These are phyloP conservation scores for Mimachlamys varia DNA, from an alignment of 2,888 invertebrate species.

Conservation along the genomic window DNA sequence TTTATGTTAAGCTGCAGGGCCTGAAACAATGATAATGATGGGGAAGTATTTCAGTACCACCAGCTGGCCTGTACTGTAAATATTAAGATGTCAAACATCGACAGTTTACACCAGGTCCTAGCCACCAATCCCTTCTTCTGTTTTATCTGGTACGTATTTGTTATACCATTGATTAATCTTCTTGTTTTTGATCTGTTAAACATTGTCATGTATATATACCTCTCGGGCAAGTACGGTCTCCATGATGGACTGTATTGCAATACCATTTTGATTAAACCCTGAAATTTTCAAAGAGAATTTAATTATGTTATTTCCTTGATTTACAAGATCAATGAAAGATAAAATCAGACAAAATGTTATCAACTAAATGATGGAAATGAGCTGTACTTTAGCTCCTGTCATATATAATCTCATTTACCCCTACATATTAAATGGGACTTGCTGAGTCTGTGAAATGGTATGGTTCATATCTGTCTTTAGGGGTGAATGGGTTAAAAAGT, in stretches of 20 bases:
- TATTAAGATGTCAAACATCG: not conserved
- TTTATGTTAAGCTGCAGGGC: not conserved
- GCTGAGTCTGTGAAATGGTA: too few species aligned
- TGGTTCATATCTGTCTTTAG: too few species aligned
- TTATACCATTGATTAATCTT: constrained; percentile 3
- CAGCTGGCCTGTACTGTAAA: constrained; percentile 12
- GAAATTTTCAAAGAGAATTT: too few species aligned
- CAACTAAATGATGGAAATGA: too few species aligned
- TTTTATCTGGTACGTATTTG: not conserved
- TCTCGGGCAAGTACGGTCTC: not conserved
- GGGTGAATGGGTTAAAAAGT: too few species aligned
- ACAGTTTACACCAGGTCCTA: not conserved
- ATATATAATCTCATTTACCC: too few species aligned
- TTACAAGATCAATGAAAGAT: too few species aligned
- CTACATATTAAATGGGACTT: too few species aligned
- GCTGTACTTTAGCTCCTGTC: too few species aligned
- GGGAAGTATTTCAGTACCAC: not conserved
- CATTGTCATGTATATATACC: not conserved
- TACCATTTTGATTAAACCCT: not conserved
- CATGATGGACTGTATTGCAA: not conserved
- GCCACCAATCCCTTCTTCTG: not conserved
- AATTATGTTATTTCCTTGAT: not conserved
- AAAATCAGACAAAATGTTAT: too few species aligned
- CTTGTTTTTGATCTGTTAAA: not conserved
- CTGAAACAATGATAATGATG: not conserved